phyloP scores from a whole-genome alignment of 2,888 invertebrate species.

The Pseudococcus jackbeardsleyi region DNA sequence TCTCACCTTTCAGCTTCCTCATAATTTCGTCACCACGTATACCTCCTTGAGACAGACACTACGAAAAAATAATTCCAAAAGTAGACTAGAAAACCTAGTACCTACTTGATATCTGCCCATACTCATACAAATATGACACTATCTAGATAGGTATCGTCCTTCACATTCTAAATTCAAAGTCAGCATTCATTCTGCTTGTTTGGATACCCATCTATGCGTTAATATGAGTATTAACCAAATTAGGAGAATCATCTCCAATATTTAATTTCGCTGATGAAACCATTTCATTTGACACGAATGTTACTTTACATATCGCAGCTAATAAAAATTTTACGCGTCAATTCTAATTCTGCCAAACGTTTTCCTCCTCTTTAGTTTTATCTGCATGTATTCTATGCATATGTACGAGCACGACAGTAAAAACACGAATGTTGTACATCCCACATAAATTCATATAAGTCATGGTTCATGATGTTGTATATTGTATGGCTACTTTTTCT shows the following conservation, averaged over 20 bases:
- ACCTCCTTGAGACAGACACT: no score
- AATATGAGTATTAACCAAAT: slow-evolving; percentile 12
- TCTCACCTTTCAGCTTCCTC: no score
- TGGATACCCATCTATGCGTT: background rate
- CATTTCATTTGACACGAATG: background rate
- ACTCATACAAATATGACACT: no score
- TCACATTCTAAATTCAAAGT: slow-evolving; percentile 7
- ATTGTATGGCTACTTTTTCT: background rate
- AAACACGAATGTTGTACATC: background rate
- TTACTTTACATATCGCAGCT: background rate
- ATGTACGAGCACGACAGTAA: background rate
- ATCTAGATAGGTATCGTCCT: background rate
- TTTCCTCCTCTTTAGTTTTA: background rate
- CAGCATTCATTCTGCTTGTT: background rate
- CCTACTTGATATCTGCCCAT: no score
- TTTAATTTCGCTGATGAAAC: slow-evolving; percentile 24
- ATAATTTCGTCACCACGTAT: no score
- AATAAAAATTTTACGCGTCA: slow-evolving; percentile 22
- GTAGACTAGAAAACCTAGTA: no score
- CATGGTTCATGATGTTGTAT: background rate
- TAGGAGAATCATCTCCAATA: slow-evolving; percentile 19
- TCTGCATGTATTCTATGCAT: background rate
- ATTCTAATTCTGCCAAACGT: background rate
- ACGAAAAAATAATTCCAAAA: no score
- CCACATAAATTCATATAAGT: background rate